Evolutionary conservation across 2,113 vertebrate species (phyloP), one percentile per base, ranked within the genome.

Genomic region (Pterocles burchelli): DNA sequence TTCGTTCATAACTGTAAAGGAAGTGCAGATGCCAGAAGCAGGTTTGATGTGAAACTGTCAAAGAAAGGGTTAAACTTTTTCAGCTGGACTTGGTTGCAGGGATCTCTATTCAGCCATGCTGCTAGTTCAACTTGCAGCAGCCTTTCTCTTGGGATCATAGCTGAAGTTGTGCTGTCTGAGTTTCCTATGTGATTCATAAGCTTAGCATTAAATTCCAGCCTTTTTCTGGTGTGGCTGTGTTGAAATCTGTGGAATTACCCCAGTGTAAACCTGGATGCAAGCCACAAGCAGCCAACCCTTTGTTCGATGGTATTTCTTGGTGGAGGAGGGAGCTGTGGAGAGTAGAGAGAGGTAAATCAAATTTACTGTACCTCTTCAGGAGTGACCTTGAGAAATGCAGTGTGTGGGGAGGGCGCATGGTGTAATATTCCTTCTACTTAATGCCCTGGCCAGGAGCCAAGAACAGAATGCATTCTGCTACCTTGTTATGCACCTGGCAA

Each of bases 121-220:
- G 61, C 55, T 84, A 45, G 82, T 79, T 86, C 71, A 90, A 54
- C 88, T 83, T 83, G 82, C 72, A 86, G 85, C 71, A 80, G 91
- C 65, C 34, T 81, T 81, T 94, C 95, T 93, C 90, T 75, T 28
- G 82, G 72, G 95, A 95, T 90, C 57, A 1, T 71, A 41, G 83
- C 90, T 89, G 71, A 89, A 91, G 88, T 90, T 93, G 36, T 1
- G 17, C 65, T 93, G 70, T 82, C 93, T 51, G 2, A 4, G 10
- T 96, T 96, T 97, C 85, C 79, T 90, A 83, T 80, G 90, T 97
- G 96, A 96, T 95, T 97, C 96, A 96, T 94, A 94, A 85, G 73
- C 80, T 93, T 57, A 88, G 90, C 3, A 5, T 78, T 93, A 85
- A 90, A 94, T 93, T 95, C 92, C 93, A 78, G 59, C 28, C 49